Base-by-base conservation (phyloP, 1,140 invertebrate genomes). In the Aphelenchoides fujianensis region DNA sequence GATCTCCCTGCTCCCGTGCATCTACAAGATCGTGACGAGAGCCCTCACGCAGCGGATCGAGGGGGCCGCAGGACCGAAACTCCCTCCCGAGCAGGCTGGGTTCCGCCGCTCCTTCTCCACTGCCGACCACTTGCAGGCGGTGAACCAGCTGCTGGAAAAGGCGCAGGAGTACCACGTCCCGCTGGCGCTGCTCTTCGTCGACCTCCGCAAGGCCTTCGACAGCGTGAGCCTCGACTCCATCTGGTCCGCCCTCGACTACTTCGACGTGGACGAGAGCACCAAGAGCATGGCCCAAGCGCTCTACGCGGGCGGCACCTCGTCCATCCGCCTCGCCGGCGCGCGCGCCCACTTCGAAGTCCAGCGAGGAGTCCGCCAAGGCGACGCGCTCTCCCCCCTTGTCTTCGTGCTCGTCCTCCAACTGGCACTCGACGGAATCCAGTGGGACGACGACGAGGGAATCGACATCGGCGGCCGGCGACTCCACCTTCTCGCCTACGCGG, bases 121-220 rank as follows among this genome's bases (percentile, higher is more conserved):
- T 1, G 0, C 68, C 9, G 76, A 78, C 61, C 64, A 79, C 52
- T 57, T 75, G 16, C 74, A 69, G 30, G 66, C 68, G 2, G 31
- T 79, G 3, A 61, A 71, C 19, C 48, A 31, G 0, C 66, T 79
- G 19, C 19, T 74, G 23, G 48, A 53, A 37, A 57, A 34, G 48
- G 54, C 19, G 12, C 16, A 36, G 30, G 30, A 35, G 36, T 41
- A 57, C n/a, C 16, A 48, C 7, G 30, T 67, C 30, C 3, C 68
- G 12, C 2, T 71, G 0, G 72, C 36, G 37, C 62, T 71, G 19
- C 48, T 41, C 28, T 78, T 78, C 63, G 34, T 78, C 1, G 77
- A 79, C 53, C 73, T 72, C 55, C 32, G 71, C 28, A 69, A 69
- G 28, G 77, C 77, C 2, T 78, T 78, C 66, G 76, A 78, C 59